Base-by-base conservation (phyloP, 1,140 invertebrate genomes). In the Diorhabda carinulata region DNA sequence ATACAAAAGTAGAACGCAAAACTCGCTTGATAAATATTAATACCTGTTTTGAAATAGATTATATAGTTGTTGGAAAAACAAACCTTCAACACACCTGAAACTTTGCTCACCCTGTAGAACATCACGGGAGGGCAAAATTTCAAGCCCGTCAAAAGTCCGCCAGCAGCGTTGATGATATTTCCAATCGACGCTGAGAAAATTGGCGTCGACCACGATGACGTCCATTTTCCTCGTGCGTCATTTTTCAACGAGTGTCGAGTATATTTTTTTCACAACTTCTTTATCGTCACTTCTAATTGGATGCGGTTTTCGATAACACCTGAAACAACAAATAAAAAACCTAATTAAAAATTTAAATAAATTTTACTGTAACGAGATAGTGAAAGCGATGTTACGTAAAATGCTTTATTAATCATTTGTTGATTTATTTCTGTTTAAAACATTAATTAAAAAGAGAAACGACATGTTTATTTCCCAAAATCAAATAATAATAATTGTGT, bases 61-160 rank as follows among this genome's bases (percentile, higher is more conserved):
- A 25, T 25, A 25, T 25, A 1, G 25, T 25, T 25, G 25, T 25
- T 25, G 25, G 43, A 8, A 45, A 44, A 63, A 42, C 72, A 58
- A 43, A 65, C 68, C 70, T 73, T 74, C 67, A 63, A 80, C 78
- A 80, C 79, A 80, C 79, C 79, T 80, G 79, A 80, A 80, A 80
- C 79, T 81, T 80, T 81, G 79, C 79, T 81, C 79, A 81, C 79
- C 79, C 78, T 74, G 67, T 72, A 72, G 61, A 63, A 72, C 69
- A 72, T 25, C 75, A 73, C 72, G 76, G 77, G 74, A 76, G 77
- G 76, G 79, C 79, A 79, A 80, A 78, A 78, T 79, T 80, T 78
- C 79, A 81, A 79, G 78, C 78, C 76, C 74, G 68, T 67, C 73
- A 73, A 75, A 65, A 69, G 57, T 71, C 61, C n/a, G 66, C 42